Evolutionary conservation across 1,140 invertebrate species (phyloP).

Genomic region (Steinernema feltiae): DNA sequence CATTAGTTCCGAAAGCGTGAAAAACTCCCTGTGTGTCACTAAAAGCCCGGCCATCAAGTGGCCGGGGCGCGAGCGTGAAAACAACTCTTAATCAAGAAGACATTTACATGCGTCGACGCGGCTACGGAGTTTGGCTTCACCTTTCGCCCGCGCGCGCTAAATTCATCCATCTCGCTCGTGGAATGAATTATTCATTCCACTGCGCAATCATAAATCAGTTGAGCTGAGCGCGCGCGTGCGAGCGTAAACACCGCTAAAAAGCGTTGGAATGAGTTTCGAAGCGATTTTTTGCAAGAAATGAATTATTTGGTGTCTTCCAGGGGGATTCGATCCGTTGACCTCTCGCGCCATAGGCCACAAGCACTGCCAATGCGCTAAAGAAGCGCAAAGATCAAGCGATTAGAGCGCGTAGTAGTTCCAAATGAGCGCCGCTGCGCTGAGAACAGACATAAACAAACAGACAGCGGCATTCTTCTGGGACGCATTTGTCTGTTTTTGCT

Average conservation of each 20-base stretch:
- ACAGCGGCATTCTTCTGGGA: neutral
- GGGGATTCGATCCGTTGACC: too few species aligned
- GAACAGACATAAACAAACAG: neutral
- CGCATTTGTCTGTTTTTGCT: constrained; percentile 3
- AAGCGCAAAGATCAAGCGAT: too few species aligned
- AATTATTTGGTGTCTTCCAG: too few species aligned
- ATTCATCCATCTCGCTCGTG: constrained; percentile 6
- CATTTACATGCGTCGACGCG: neutral
- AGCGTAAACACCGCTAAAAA: neutral
- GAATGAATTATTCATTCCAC: constrained; percentile 11
- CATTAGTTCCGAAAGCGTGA: too few species aligned
- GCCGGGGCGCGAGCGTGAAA: neutral
- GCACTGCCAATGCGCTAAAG: too few species aligned
- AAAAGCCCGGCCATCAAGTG: too few species aligned
- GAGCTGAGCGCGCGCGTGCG: neutral
- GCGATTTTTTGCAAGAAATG: neutral
- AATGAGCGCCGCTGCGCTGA: neutral
- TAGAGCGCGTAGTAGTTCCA: too few species aligned
- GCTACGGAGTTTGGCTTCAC: neutral
- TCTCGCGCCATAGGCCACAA: too few species aligned
- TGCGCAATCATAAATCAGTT: constrained; percentile 13
- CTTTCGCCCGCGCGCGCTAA: constrained; percentile 1
- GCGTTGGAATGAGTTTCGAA: neutral
- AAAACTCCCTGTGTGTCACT: too few species aligned
- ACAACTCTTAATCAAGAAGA: constrained; percentile 1